Evolutionary conservation across 2,888 invertebrate genomes (phyloP), one percentile per base, ranked within the genome.

Genomic region (Limnephilus marmoratus): DNA sequence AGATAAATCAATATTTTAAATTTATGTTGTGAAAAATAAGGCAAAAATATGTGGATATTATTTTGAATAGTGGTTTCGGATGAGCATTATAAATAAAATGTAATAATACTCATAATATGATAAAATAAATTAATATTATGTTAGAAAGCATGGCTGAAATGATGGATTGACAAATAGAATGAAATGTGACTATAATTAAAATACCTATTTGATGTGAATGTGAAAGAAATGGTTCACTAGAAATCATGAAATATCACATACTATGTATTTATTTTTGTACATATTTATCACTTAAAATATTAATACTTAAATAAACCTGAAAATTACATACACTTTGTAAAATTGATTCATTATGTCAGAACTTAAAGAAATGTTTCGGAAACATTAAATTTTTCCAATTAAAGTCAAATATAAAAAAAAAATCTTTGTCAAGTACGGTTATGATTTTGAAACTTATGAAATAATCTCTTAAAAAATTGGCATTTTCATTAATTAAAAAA

Each of bases 181-280:
- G 45, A 82, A 82, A 82, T 34, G 34, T 5, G 18, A 68, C 53
- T 49, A 45, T 49, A 49, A 68, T 24, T 68, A n/a, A 53, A 53
- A 68, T 68, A 68, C n/a, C 68, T 68, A 68, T 68, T 68, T 68
- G 68, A 68, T 7, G 68, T 68, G 24, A 68, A 24, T 18, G 53
- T 68, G 24, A 68, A 24, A 18, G 53, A 53, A 68, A 68, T 24
- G 68, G 24, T 24, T 68, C 68, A 68, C 34, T 49, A 34, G n/a
- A 87, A 87, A 87, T 87, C 29, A 87, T 31, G 15, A 86, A 49
- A 53, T 86, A 86, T 86, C 86, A 86, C 49, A 86, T 29, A 41
- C 85, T 85, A 85, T 41, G 41, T 29, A 68, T 18, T 87, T 87
- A 45, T 87, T 87, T 45, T 53, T 53, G 53, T 31, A 87, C 24